Conservation (phyloP, 2,888 invertebrate species). For the Conistra vaccinii region DNA sequence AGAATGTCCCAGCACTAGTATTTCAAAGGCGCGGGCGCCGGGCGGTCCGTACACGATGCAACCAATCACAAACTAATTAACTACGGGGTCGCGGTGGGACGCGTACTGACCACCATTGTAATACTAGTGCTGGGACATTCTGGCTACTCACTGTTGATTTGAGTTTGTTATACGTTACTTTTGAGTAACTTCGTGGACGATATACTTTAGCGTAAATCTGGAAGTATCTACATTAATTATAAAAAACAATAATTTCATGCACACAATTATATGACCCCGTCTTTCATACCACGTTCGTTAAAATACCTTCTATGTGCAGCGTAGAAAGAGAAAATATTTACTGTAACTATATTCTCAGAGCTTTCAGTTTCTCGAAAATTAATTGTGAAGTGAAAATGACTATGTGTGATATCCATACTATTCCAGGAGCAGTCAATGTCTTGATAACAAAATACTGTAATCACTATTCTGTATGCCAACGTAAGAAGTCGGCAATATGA, state of each 20-base stretch:
- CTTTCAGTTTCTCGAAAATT: constrained; percentile 67
- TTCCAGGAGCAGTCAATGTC: not conserved
- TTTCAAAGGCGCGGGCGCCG: not conserved
- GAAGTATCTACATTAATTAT: constrained; percentile 23
- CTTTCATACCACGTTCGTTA: constrained; percentile 59
- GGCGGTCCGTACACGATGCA: not conserved
- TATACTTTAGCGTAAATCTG: not conserved
- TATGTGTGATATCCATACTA: constrained; percentile 8
- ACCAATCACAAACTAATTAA: not conserved
- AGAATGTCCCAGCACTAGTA: not conserved
- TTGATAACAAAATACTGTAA: not conserved
- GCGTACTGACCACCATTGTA: not conserved
- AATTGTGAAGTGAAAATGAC: constrained; percentile 30
- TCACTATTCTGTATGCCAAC: not conserved
- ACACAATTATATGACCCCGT: constrained; percentile 29
- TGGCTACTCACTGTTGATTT: not conserved
- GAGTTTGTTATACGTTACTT: not conserved
- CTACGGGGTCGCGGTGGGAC: not conserved
- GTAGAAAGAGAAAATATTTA: constrained; percentile 66
- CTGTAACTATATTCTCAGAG: constrained; percentile 78
- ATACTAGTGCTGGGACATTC: not conserved
- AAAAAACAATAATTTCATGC: constrained; percentile 48
- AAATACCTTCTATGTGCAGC: constrained; percentile 67
- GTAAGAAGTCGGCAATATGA: not conserved
- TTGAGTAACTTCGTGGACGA: not conserved